These are phyloP conservation scores for Liodrosophila aerea DNA, from an alignment of 2,888 invertebrate species.

Conservation along the genomic window DNA sequence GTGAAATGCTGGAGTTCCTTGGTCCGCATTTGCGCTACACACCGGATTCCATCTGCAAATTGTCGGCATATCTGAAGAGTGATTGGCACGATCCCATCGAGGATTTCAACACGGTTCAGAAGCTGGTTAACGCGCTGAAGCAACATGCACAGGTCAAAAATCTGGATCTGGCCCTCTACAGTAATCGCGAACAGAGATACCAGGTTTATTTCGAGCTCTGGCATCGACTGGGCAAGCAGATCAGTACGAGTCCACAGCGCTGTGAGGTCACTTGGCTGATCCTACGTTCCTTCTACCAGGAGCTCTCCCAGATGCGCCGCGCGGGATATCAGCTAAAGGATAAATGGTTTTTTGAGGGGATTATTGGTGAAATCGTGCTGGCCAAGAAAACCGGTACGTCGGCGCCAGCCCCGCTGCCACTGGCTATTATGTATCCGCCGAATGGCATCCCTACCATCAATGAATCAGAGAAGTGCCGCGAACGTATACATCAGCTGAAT, in stretches of 20 bases:
- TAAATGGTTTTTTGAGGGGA: constrained; percentile 78
- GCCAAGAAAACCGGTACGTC: too few relatives aligned
- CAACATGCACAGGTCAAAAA: too few relatives aligned
- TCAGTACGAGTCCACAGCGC: constrained; percentile 35
- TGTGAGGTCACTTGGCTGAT: constrained; percentile 79
- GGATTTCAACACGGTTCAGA: constrained; percentile 62
- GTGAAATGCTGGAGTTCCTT: constrained; percentile 48
- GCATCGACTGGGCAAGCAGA: constrained; percentile 39
- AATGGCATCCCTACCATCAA: too few relatives aligned
- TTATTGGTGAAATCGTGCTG: too few relatives aligned
- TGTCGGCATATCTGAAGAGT: constrained; percentile 52
- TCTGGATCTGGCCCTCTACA: too few relatives aligned
- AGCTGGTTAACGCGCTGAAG: constrained; percentile 58
- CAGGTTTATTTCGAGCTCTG: constrained; percentile 47
- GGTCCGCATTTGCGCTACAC: constrained; percentile 44
- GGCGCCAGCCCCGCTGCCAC: too few relatives aligned
- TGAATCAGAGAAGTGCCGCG: too few relatives aligned
- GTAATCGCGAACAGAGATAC: too few relatives aligned
- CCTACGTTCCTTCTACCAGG: constrained; percentile 72
- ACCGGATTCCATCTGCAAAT: constrained; percentile 63
- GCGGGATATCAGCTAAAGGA: constrained; percentile 73
- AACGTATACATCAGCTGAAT: too few relatives aligned
- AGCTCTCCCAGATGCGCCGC: constrained; percentile 67
- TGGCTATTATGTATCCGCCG: too few relatives aligned
- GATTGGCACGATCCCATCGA: constrained; percentile 73